Conservation (phyloP, 2,113 vertebrate genomes). For the Daphoenositta chrysoptera region DNA sequence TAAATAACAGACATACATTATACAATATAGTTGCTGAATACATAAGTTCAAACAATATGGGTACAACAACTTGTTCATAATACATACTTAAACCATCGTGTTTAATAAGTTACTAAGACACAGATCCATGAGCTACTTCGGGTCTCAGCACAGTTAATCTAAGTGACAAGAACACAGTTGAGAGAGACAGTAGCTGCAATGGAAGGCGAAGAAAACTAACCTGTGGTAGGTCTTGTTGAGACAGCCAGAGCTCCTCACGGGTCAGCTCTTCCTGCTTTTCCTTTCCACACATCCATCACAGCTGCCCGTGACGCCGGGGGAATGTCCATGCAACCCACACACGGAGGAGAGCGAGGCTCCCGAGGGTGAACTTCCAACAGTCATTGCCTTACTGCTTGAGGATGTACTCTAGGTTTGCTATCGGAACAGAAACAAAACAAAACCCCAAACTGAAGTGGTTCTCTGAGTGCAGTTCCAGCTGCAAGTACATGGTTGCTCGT, state of each 20-base stretch:
- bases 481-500: slow-evolving; percentile 29
- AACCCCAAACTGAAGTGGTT: slow-evolving; percentile 50
- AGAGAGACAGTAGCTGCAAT: slow-evolving; percentile 69
- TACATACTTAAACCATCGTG: slow-evolving; percentile 56
- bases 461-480: slow-evolving; percentile 77
- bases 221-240: slow-evolving; percentile 46
- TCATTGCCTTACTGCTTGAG: slow-evolving; percentile 83
- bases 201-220: slow-evolving; percentile 64
- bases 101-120: slow-evolving; percentile 63
- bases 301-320: slow-evolving; percentile 66
- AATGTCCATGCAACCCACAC: slow-evolving; percentile 85
- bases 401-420: slow-evolving; percentile 70
- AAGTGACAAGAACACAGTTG: slow-evolving; percentile 77
- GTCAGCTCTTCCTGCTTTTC: background rate
- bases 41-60: slow-evolving; percentile 68
- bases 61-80: slow-evolving; percentile 64
- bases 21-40: slow-evolving; percentile 71
- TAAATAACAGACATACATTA: slow-evolving; percentile 70
- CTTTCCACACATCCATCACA: slow-evolving; percentile 67
- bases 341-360: slow-evolving; percentile 49
- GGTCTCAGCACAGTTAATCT: slow-evolving; percentile 75
- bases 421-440: slow-evolving; percentile 65
- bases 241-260: slow-evolving; percentile 36
- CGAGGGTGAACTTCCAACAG: slow-evolving; percentile 81
- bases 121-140: slow-evolving; percentile 71